Conservation (phyloP, 2,113 vertebrate genomes). For the Saguinus imperator region DNA sequence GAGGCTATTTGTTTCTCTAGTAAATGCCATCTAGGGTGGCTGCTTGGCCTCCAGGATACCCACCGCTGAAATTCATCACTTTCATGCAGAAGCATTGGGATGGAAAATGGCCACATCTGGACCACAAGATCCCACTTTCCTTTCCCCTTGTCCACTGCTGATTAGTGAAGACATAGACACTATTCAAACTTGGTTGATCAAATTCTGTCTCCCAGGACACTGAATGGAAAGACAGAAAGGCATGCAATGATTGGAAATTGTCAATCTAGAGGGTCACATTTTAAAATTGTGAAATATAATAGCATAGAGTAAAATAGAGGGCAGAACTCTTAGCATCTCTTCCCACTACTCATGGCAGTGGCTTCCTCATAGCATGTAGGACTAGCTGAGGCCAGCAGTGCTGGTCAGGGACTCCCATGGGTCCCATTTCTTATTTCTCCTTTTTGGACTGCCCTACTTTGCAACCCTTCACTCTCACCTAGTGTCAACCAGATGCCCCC, state of each 20-base stretch:
- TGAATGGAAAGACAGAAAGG: background rate
- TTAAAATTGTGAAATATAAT: background rate
- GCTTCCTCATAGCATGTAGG: background rate
- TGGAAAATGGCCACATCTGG: background rate
- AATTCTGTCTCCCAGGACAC: background rate
- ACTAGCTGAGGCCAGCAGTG: background rate
- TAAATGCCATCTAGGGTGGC: background rate
- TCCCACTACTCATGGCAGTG: accelerated
- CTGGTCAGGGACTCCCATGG: background rate
- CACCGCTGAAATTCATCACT: background rate
- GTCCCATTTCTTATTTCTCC: background rate
- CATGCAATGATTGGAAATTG: background rate
- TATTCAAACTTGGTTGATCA: background rate
- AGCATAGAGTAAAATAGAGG: background rate
- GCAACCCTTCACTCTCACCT: background rate
- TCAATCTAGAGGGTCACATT: background rate
- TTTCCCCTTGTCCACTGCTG: background rate
- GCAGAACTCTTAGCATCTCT: background rate
- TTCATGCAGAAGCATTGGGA: background rate
- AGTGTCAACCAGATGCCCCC: background rate
- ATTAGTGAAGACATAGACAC: background rate
- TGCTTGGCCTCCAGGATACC: background rate
- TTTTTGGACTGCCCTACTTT: background rate
- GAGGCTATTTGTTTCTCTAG: background rate
- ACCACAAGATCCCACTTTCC: background rate